Percentiles rank a stretch among this genome's conserved stretches.
Conservation (phyloP, 2,113 vertebrate genomes). For the Andinoacara biseriatus region DNA sequence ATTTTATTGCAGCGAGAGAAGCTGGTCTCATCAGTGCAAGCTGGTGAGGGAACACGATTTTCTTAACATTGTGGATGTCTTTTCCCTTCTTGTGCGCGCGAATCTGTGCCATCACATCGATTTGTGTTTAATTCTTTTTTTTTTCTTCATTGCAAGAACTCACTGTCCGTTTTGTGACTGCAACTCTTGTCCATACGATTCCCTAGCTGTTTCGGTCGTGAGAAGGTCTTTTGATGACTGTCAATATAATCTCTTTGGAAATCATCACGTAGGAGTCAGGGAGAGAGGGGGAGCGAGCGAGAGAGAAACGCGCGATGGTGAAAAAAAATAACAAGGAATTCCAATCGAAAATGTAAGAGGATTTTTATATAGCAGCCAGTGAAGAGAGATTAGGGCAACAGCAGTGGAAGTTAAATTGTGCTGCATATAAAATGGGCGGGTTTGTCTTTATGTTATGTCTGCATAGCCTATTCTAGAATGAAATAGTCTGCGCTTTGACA, state of each 20-base stretch:
- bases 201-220: slow-evolving; percentile 12
- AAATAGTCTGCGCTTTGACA: slow-evolving; percentile 90
- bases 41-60: slow-evolving; percentile 65
- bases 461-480: slow-evolving; percentile 91
- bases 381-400: slow-evolving; percentile 88
- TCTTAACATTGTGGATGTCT: slow-evolving; percentile 41
- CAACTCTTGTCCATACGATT: slow-evolving; percentile 17
- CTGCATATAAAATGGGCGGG: slow-evolving; percentile 95
- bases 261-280: slow-evolving; percentile 64
- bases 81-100: slow-evolving; percentile 34
- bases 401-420: slow-evolving; percentile 92
- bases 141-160: slow-evolving; percentile 34
- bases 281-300: slow-evolving; percentile 9
- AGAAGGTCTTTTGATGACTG: slow-evolving; percentile 49
- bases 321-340: slow-evolving; percentile 60
- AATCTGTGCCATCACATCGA: slow-evolving; percentile 22
- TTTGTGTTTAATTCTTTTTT: slow-evolving; percentile 6
- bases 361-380: slow-evolving; percentile 85
- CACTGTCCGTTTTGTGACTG: slow-evolving; percentile 49
- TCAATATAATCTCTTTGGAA: slow-evolving; percentile 43
- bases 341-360: slow-evolving; percentile 84
- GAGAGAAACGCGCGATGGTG: slow-evolving; percentile 30
- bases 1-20: slow-evolving; percentile 53
- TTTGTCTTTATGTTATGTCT: slow-evolving; percentile 87
- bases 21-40: slow-evolving; percentile 56